A percentile compares a stretch with the other conserved stretches of the same genome.
Evolutionary conservation across 2,797 vertebrate genomes (phyloP).

Genomic region (Cryptoprocta ferox): DNA sequence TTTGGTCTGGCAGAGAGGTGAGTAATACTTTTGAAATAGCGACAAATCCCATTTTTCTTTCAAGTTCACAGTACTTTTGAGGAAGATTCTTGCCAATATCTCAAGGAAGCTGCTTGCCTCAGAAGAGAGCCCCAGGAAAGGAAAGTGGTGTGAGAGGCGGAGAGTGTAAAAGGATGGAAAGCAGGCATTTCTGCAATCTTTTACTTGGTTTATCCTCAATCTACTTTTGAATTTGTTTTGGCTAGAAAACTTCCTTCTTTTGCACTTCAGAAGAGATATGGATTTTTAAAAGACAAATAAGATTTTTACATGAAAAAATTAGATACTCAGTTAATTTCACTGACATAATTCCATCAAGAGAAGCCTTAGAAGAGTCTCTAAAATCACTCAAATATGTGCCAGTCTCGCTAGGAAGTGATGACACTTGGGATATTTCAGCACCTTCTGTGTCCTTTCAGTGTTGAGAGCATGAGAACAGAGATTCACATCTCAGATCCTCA

Average conservation of each 20-base stretch:
- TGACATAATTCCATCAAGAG: neutral
- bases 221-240: constrained; percentile 51
- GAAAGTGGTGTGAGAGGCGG: neutral
- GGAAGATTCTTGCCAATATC: constrained; percentile 52
- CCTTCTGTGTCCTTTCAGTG: constrained; percentile 62
- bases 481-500: constrained; percentile 27
- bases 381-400: neutral
- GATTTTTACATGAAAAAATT: constrained; percentile 54
- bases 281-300: constrained; percentile 22
- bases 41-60: constrained; percentile 51
- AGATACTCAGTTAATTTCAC: neutral
- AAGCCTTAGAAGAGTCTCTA: neutral
- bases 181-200: constrained; percentile 21
- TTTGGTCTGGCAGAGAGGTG: constrained; percentile 51
- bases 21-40: constrained; percentile 59
- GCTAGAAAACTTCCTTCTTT: constrained; percentile 30
- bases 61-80: constrained; percentile 43
- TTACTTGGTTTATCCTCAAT: neutral
- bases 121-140: neutral
- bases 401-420: constrained; percentile 56
- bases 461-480: constrained; percentile 21
- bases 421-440: constrained; percentile 56
- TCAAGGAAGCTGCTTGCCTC: constrained; percentile 48
- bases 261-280: constrained; percentile 9
- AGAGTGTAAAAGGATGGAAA: neutral